These are phyloP conservation scores for Cettia cetti DNA, from an alignment of 2,113 vertebrate species.

Conservation along the genomic window DNA sequence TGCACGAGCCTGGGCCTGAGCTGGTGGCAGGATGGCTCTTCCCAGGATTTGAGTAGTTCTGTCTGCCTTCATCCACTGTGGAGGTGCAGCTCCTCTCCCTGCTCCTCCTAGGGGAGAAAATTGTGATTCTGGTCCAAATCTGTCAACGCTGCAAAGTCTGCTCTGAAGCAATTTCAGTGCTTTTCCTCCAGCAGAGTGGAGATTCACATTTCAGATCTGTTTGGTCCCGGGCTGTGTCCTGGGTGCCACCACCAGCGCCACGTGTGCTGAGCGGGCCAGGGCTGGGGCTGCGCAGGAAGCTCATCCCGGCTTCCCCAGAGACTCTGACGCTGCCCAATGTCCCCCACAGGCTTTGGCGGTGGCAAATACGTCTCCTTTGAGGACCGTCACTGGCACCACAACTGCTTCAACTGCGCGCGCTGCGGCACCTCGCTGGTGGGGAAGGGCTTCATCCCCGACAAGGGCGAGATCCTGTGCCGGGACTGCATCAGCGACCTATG, in stretches of 20 bases:
- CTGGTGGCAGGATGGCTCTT: background rate
- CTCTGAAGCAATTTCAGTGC: background rate
- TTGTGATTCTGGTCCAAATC: background rate
- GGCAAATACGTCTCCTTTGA: conserved; percentile 98
- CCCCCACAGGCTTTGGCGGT: conserved; percentile 85
- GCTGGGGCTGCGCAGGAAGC: rapidly evolving
- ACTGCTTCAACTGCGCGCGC: conserved; percentile 92
- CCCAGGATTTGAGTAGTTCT: background rate
- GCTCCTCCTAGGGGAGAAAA: background rate
- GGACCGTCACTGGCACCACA: conserved; percentile 97
- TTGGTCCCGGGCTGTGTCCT: background rate
- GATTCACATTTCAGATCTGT: rapidly evolving
- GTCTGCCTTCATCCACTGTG: background rate
- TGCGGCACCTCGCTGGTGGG: conserved; percentile 92
- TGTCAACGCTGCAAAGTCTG: background rate
- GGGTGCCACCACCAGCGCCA: background rate
- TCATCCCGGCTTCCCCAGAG: background rate
- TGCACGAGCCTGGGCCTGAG: background rate
- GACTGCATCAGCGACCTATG: conserved; percentile 90
- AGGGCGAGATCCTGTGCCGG: conserved; percentile 88
- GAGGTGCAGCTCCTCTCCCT: background rate
- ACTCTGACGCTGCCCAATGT: background rate
- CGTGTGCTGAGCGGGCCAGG: background rate
- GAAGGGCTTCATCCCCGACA: conserved; percentile 91
- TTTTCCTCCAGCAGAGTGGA: background rate